phyloP scores from a whole-genome alignment of 2,797 vertebrate species.

The Melanotaenia boesemani region DNA sequence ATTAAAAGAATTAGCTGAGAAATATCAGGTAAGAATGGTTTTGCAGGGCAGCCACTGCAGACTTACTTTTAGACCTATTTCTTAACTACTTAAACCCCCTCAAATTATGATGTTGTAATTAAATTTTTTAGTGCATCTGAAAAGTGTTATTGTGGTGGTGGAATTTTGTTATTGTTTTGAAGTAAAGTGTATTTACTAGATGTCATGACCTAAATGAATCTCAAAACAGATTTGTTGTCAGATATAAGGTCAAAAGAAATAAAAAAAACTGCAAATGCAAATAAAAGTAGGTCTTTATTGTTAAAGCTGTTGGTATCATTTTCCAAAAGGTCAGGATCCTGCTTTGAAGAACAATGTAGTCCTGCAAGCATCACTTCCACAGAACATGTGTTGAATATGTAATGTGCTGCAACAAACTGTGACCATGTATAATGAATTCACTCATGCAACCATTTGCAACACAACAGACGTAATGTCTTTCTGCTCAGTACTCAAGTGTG shows the following conservation, averaged over 20 bases:
- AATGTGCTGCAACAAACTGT: conserved; percentile 30
- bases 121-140: no score
- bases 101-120: no score
- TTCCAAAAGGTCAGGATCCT: conserved; percentile 13
- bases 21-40: no score
- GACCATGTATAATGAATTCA: conserved; percentile 32
- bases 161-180: no score
- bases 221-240: no score
- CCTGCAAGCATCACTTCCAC: conserved; percentile 7
- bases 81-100: no score
- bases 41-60: no score
- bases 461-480: conserved; percentile 50
- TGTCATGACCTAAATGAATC: no score
- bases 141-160: no score
- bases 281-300: background rate
- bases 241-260: background rate
- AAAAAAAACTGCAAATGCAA: background rate
- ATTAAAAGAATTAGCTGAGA: no score
- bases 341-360: conserved; percentile 29
- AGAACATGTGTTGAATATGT: conserved; percentile 40
- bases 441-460: conserved; percentile 40
- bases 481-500: conserved; percentile 34
- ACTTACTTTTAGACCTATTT: no score
- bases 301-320: background rate
- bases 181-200: no score